Evolutionary conservation across 2,888 invertebrate species (phyloP), one percentile per base, ranked within the genome.

Genomic region (Lissonota sp.): DNA sequence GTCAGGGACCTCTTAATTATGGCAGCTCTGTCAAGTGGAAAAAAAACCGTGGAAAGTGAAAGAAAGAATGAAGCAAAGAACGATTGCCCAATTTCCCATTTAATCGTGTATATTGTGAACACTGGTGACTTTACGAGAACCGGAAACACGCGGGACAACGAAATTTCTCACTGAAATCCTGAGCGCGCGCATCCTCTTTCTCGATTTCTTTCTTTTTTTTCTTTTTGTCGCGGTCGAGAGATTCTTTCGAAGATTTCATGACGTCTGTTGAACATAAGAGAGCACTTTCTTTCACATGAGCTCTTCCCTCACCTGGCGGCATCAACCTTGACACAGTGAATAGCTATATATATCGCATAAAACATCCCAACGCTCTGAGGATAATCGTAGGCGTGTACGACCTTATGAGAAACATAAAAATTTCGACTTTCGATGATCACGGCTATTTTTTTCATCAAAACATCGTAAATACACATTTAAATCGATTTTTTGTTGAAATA

Each of bases 321-420:
- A 16, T 46, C 82, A 86, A 86, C 86, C 86, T 86, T 86, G 86
- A 86, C 86, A 86, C 80, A 82, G 71, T 84, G 66, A 79, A 69
- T 71, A 58, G 75, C 26, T 26, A 3, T 26, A 3, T 26, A 26
- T 64, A 83, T 55, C 76, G 58, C n/a, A n/a, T 80, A 62, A 79
- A 82, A 83, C 57, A 76, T 66, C 75, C 53, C 37, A 39, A n/a
- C 46, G 49, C 7, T 46, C 39, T 14, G 53, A 46, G 12, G 42
- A 55, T 46, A 6, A n/a, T 8, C 67, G 66, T 51, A 42, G 80
- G 71, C 71, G 71, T 7, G 8, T 51, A 46, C 16, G 14, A 46
- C n/a, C 44, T 12, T 44, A 44, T n/a, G 12, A 64, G 7, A 10
- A n/a, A 64, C 10, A 40, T 60, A 10, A 14, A 46, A 49, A 6